Conservation (phyloP, 2,888 invertebrate genomes). For the Drosophila longiperda region DNA sequence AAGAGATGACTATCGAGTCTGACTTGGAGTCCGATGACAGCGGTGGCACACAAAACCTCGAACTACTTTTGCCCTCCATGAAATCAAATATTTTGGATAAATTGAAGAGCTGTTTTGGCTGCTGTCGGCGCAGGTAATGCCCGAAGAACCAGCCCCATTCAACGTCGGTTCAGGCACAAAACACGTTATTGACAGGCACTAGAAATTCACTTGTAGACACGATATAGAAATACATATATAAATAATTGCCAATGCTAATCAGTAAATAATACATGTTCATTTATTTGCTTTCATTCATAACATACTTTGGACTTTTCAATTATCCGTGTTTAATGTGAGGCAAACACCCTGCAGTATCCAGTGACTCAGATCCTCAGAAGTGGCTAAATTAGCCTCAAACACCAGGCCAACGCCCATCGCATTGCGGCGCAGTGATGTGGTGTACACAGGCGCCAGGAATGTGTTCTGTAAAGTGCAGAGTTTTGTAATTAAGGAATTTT, state of each 20-base stretch:
- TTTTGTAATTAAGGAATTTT: neutral
- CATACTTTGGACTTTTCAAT: conserved; percentile 34
- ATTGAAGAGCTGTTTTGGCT: conserved; percentile 76
- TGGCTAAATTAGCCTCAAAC: conserved; percentile 94
- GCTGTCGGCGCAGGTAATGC: conserved; percentile 74
- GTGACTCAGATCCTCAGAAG: conserved; percentile 92
- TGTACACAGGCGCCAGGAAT: conserved; percentile 94
- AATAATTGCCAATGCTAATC: conserved; percentile 64
- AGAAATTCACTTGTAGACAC: conserved; percentile 47
- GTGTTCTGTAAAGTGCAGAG: conserved; percentile 89
- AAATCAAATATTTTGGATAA: conserved; percentile 80
- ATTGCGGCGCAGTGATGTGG: conserved; percentile 93
- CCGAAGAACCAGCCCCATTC: conserved; percentile 19
- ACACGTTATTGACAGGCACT: conserved; percentile 72
- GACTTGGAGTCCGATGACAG: conserved; percentile 84
- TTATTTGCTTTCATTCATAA: conserved; percentile 50
- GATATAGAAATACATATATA: conserved; percentile 41
- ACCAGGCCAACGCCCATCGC: conserved; percentile 97
- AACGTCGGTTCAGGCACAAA: conserved; percentile 52
- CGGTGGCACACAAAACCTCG: conserved; percentile 83
- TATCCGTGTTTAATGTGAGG: conserved; percentile 93
- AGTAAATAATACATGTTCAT: conserved; percentile 45
- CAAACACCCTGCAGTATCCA: conserved; percentile 97
- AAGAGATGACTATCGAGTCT: conserved; percentile 85
- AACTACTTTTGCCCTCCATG: conserved; percentile 82